Evolutionary conservation across 2,797 vertebrate species (phyloP).

Genomic region (Lagodon rhomboides): DNA sequence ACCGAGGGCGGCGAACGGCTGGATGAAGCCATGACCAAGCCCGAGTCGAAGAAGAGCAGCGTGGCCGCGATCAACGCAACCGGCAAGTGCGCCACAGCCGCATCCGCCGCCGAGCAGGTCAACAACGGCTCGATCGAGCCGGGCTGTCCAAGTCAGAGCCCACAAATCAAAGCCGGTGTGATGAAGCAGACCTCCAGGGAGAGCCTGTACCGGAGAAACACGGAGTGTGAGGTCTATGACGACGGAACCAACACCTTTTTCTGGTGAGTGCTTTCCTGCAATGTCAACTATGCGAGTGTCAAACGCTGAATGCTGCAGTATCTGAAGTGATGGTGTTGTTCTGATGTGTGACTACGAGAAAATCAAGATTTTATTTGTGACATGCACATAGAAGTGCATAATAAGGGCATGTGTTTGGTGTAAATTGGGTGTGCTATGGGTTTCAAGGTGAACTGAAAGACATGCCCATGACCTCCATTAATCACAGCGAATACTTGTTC

Average conservation of each 20-base stretch:
- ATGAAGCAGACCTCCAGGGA: constrained; percentile 79
- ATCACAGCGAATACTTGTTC: background rate
- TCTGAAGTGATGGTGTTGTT: background rate
- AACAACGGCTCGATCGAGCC: constrained; percentile 69
- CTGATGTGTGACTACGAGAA: background rate
- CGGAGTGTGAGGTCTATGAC: constrained; percentile 95
- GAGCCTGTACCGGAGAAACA: constrained; percentile 83
- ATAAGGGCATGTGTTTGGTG: background rate
- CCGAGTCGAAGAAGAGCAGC: constrained; percentile 78
- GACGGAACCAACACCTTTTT: constrained; percentile 99
- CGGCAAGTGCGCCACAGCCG: constrained; percentile 56
- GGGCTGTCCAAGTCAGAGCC: constrained; percentile 51
- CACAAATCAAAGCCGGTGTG: constrained; percentile 59
- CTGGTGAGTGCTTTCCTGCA: constrained; percentile 87
- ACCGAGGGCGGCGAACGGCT: background rate
- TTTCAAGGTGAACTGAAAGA: constrained; percentile 75
- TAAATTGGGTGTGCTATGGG: background rate
- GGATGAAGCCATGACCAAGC: constrained; percentile 80
- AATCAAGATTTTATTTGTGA: background rate
- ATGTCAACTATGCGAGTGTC: constrained; percentile 20
- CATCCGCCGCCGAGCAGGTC: constrained; percentile 67
- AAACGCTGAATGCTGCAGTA: background rate
- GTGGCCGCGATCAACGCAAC: constrained; percentile 38
- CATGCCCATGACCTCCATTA: constrained; percentile 42
- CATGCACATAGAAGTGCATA: background rate